phyloP scores from a whole-genome alignment of 1,140 invertebrate genomes.

The Drosophila funebris region DNA sequence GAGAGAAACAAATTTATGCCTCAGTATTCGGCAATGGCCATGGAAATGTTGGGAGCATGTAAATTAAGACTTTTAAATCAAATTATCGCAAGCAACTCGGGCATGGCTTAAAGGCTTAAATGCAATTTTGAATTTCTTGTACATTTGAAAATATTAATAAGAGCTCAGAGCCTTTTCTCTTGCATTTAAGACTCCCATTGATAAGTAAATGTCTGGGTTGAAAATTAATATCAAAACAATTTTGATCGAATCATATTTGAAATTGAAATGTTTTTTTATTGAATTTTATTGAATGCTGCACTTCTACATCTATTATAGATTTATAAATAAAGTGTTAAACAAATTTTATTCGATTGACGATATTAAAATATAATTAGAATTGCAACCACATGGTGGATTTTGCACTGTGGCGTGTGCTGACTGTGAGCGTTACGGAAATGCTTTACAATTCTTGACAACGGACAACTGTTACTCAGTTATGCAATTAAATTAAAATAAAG shows the following conservation, averaged over 20 bases:
- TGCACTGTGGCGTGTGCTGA: neutral
- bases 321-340: neutral
- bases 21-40: slow-evolving; percentile 17
- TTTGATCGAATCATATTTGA: too few species aligned
- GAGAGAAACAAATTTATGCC: slow-evolving; percentile 22
- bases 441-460: slow-evolving; percentile 73
- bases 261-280: too few species aligned
- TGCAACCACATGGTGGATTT: neutral
- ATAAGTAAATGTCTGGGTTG: slow-evolving; percentile 3
- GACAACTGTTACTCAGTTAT: slow-evolving; percentile 69
- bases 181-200: too few species aligned
- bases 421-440: slow-evolving; percentile 55
- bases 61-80: slow-evolving; percentile 62
- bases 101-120: neutral
- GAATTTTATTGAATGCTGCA: too few species aligned
- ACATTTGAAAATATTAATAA: slow-evolving; percentile 14
- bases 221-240: too few species aligned
- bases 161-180: too few species aligned
- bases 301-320: too few species aligned
- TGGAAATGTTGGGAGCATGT: slow-evolving; percentile 46
- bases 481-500: slow-evolving; percentile 70
- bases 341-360: neutral
- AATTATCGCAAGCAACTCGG: slow-evolving; percentile 38
- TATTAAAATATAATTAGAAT: neutral
- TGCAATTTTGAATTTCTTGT: slow-evolving; percentile 35